Base-by-base conservation (phyloP, 2,888 invertebrate genomes). In the Luperina testacea region DNA sequence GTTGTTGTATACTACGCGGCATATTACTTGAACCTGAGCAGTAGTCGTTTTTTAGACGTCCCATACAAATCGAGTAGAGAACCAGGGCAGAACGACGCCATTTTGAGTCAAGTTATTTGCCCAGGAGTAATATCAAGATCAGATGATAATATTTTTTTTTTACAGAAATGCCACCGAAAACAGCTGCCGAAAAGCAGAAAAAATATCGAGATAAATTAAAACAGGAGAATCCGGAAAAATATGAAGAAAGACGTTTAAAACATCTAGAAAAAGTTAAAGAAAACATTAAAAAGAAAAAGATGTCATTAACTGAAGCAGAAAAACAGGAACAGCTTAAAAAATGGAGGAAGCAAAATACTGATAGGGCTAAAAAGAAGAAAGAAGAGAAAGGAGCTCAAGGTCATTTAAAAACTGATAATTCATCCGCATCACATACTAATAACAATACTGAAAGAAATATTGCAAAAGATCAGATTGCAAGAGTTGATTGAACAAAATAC, bases 181-280 rank as follows among this genome's bases (percentile, higher is more conserved):
- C 57, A 27, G 68, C 51, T 75, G 75, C 75, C 53, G 75, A 75
- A 67, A 75, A 59, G 75, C 75, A 75, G 67, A 75, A 75, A 75
- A 75, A 75, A 75, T 75, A 75, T 75, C 67, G 75, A 68, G 75
- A 75, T 4, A 75, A 67, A 67, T 67, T 75, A 67, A 75, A 75
- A 75, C 61, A 68, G 64, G 75, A 75, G 57, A 75, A 68, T 68
- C 68, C 75, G 53, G 67, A 68, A 57, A 75, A 59, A 75, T 75
- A 75, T 59, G 75, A 75, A 75, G 75, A 75, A 68, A 75, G 57
- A 59, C 67, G 70, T 53, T 38, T 70, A 53, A 68, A 53, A 70
- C 51, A 70, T 70, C 53, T 70, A 70, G 53, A 70, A 53, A 70
- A 70, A 70, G 70, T 70, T 15, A 70, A 68, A 68, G 48, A 68